Conservation (phyloP, 2,888 invertebrate genomes). For the Napeogenes inachia region DNA sequence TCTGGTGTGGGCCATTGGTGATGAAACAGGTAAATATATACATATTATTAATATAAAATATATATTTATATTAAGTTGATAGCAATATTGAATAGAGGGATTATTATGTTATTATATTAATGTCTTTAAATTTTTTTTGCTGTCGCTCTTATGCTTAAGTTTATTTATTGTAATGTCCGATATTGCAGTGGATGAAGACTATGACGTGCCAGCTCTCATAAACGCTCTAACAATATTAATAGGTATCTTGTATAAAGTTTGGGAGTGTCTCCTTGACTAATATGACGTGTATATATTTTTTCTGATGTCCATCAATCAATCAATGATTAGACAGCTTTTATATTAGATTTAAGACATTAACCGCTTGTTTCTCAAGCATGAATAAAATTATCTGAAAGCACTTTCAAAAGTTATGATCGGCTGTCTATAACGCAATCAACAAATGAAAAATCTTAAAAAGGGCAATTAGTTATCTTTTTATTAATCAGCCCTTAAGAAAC, state of each 20-base stretch:
- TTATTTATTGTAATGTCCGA: constrained; percentile 30
- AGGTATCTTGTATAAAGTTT: constrained; percentile 71
- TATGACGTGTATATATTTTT: constrained; percentile 9
- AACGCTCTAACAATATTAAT: constrained; percentile 83
- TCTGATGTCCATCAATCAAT: background rate
- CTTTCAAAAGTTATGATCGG: too few relatives aligned
- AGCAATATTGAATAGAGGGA: background rate
- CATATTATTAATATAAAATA: too few relatives aligned
- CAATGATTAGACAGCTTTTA: background rate
- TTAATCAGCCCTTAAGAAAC: too few relatives aligned
- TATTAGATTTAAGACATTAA: too few relatives aligned
- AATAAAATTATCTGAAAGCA: too few relatives aligned
- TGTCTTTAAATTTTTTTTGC: constrained; percentile 21
- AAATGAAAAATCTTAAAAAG: too few relatives aligned
- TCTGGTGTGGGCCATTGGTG: constrained; percentile 97
- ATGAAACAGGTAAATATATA: constrained; percentile 87
- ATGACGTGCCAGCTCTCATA: constrained; percentile 84
- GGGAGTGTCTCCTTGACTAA: constrained; percentile 54
- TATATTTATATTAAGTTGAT: constrained; percentile 13
- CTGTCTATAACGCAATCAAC: too few relatives aligned
- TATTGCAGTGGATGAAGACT: constrained; percentile 83
- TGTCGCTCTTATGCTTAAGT: background rate
- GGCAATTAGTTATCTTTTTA: too few relatives aligned
- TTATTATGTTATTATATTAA: constrained; percentile 15
- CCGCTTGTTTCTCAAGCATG: too few relatives aligned